Base-by-base conservation (phyloP, 2,797 vertebrate genomes). In the Sebastes kiyomatsui region DNA sequence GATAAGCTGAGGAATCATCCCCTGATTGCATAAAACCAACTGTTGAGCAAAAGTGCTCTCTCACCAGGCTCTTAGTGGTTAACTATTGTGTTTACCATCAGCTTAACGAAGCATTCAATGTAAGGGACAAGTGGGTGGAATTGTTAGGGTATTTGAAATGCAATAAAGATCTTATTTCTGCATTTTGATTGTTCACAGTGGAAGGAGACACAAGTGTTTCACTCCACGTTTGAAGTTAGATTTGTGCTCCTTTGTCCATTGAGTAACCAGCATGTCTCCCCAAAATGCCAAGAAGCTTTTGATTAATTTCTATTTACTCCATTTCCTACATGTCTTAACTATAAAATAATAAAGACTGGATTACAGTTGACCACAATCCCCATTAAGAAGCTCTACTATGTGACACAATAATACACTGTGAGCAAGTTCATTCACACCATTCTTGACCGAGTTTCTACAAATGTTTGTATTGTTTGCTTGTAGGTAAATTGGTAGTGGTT, bases 301-400 rank as follows among this genome's bases (percentile, higher is more conserved):
- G 66, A 84, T 33, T 88, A 38, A 85, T 72, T 80, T 73, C 59
- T 82, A 35, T 85, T 92, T 87, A 83, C 77, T 86, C 78, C 52
- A 73, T 25, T 59, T 55, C 64, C 59, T 86, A 61, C 14, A 22
- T 85, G 65, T 86, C 33, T 59, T 67, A 78, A 77, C 72, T 77
- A 88, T 80, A 80, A 79, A 78, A 76, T 80, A 88, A 87, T 79
- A 85, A 88, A 86, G 77, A 79, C 59, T 79, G 83, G 83, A 87
- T 92, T 90, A 87, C 28, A 56, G 65, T 68, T 72, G 67, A 86
- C 62, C 71, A 77, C 66, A 93, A 86, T 90, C 83, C 80, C 67
- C 67, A 82, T 77, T 87, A 81, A 86, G 79, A 81, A 69, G 77
- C 74, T 87, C 58, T 58, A 55, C 20, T 22, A 72, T 32, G 70